Evolutionary conservation across 2,797 vertebrate genomes (phyloP), one percentile per base, ranked within the genome.

Genomic region (Halcyon chelicuti): DNA sequence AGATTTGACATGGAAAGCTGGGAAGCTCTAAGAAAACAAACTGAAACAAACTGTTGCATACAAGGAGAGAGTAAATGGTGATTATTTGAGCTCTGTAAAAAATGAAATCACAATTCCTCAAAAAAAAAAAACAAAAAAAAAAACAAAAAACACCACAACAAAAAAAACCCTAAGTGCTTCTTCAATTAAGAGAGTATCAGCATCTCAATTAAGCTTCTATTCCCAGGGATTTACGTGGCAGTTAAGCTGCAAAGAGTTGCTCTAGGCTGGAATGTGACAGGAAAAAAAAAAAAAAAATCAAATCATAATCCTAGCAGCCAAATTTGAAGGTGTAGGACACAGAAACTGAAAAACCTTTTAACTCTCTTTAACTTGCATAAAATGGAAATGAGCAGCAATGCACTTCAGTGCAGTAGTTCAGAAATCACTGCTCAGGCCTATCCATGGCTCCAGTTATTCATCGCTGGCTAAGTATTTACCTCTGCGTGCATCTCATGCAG

Each of bases 131-230:
- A 9, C 37, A 47, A 47, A 21, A 51, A 71, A 49, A 23, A 37
- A 37, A 47, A 46, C 46, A 49, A 71, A 49, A 23, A 37, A 37
- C 37, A n/a, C n/a, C 35, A 7, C 37, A 39, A 6, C 54, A 12
- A 20, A 66, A 35, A 37, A 57, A 67, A 28, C 47, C 67, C 6
- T n/a, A 47, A 84, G 33, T 52, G n/a, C 39, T 90, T 60, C 65
- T 86, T 66, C 75, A 94, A 61, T 93, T 91, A 94, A 72, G 46
- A 61, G 20, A 65, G 17, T 46, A 79, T 71, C 47, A 91, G 77
- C 21, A 67, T 82, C 88, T 90, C 51, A 70, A 47, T 62, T 58
- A 49, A 74, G 35, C 46, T 90, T 35, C 42, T 88, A 47, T 84
- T 95, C 86, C 68, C 44, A 88, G 63, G 16, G 65, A 71, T 93